Base-by-base conservation (phyloP, 2,113 vertebrate genomes). In the Upupa epops region DNA sequence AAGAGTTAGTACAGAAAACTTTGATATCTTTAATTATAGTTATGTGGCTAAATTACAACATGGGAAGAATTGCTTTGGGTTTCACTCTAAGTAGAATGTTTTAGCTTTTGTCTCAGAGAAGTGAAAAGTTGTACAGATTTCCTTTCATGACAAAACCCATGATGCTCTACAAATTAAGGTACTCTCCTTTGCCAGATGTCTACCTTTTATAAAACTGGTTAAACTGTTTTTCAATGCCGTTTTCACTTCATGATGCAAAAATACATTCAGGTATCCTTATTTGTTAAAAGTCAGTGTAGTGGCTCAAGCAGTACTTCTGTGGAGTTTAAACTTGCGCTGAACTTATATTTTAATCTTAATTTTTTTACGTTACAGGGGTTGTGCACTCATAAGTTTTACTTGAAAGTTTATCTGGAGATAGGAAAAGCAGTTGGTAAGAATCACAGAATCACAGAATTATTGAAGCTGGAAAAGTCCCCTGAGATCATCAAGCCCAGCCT, bases 221-320 rank as follows among this genome's bases (percentile, higher is more conserved):
- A 51, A 66, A 25, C 5, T 12, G 21, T 54, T 79, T 84, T 70
- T 17, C 13, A 56, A 14, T 65, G 4, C 3, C 79, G 29, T 80
- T 92, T 88, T 64, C 2, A 66, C 88, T 94, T 90, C 17, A 49
- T 83, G 86, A 73, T 46, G 7, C 29, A 75, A 89, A 91, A 85
- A 82, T 45, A 20, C 2, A 26, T 65, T 76, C 21, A 65, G 45
- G 18, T 76, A 36, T 83, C 51, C 79, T 54, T 45, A 61, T 86
- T 82, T 90, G 87, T 59, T 46, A 86, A 63, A 87, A 78, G 56
- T 63, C 37, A 75, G 58, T 32, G 32, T 45, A 65, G 79, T 79
- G 40, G 73, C 8, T 76, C 34, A 46, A 91, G 54, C 32, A 83
- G 37, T 66, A 69, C 13, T 77, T 63, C 55, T 11, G 5, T 59